Evolutionary conservation across 2,113 vertebrate species (phyloP).

Genomic region (Andinoacara biseriatus): DNA sequence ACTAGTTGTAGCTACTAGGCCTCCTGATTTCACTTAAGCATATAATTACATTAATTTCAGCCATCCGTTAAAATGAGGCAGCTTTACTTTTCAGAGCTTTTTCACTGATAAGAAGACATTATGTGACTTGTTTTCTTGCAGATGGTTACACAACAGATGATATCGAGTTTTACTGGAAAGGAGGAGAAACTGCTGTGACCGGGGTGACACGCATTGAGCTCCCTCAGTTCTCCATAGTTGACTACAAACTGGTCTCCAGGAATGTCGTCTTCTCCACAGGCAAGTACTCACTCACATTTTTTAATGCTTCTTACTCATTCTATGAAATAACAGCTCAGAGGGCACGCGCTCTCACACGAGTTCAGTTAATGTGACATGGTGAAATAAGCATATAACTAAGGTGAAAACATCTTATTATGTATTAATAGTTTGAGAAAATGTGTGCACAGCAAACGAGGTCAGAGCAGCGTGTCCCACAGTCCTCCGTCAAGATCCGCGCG

Average conservation of each 20-base stretch:
- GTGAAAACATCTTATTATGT: background rate
- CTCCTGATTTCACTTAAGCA: background rate
- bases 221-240: constrained; percentile 97
- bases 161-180: constrained; percentile 98
- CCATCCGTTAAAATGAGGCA: background rate
- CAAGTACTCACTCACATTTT: constrained; percentile 44
- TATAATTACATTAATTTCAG: background rate
- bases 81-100: background rate
- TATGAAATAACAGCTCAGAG: background rate
- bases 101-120: background rate
- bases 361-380: background rate
- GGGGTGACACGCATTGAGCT: constrained; percentile 95
- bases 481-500: background rate
- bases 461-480: background rate
- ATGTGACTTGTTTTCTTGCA: constrained; percentile 58
- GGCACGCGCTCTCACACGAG: background rate
- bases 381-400: background rate
- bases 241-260: constrained; percentile 94
- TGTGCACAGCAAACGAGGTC: background rate
- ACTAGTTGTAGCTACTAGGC: background rate
- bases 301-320: background rate
- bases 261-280: constrained; percentile 99
- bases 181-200: constrained; percentile 91
- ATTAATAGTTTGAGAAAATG: background rate
- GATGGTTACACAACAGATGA: constrained; percentile 99